phyloP scores from a whole-genome alignment of 2,888 invertebrate species.

The Aleiodes leptofemur region DNA sequence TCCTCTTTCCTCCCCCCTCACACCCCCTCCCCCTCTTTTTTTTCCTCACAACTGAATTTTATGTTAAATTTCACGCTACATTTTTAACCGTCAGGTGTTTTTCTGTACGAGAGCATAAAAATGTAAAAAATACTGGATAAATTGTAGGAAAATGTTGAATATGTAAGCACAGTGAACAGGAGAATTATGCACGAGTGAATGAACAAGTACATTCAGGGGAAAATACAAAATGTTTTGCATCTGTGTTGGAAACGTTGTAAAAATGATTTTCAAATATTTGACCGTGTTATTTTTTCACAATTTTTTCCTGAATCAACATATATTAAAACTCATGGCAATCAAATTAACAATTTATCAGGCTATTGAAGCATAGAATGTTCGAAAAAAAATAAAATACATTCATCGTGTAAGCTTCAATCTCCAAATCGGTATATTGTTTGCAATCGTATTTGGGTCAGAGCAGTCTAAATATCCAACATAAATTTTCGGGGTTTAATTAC shows the following conservation, averaged over 20 bases:
- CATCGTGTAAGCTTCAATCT: not conserved
- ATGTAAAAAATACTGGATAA: conserved; percentile 6
- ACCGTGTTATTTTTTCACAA: conserved; percentile 4
- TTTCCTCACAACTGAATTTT: conserved; percentile 40
- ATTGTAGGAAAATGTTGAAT: conserved; percentile 20
- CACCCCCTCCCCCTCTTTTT: conserved; percentile 3
- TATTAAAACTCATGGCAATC: conserved; percentile 4
- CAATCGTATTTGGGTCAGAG: conserved; percentile 17
- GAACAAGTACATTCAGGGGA: conserved; percentile 18
- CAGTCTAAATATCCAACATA: conserved; percentile 31
- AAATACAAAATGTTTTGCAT: conserved; percentile 6
- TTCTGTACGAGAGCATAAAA: not conserved
- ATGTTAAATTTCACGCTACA: too few species aligned
- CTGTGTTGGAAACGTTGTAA: not conserved
- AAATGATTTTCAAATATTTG: conserved; percentile 8
- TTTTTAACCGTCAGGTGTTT: conserved; percentile 2
- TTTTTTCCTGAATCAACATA: conserved; percentile 6
- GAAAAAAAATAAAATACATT: not conserved
- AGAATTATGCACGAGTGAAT: conserved; percentile 21
- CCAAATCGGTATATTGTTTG: conserved; percentile 13
- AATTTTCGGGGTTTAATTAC: conserved; percentile 34
- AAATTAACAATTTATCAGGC: conserved; percentile 12
- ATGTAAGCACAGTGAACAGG: not conserved
- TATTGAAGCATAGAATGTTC: not conserved
- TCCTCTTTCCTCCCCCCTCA: too few species aligned